A percentile compares a stretch with the other conserved stretches of the same genome.
Conservation (phyloP, 2,797 vertebrate genomes). For the Buceros bicornis region DNA sequence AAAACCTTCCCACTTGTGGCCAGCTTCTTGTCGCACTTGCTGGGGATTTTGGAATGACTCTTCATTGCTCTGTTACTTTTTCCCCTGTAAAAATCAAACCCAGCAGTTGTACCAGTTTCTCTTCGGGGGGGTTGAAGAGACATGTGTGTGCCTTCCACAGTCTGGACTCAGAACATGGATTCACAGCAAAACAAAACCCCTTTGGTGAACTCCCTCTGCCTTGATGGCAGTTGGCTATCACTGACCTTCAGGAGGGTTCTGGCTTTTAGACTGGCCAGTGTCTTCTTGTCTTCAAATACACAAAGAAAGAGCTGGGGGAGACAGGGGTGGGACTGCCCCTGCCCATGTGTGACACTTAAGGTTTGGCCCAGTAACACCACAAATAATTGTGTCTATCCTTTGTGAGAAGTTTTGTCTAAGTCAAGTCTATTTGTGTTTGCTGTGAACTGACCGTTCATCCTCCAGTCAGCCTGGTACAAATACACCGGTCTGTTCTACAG, state of each 20-base stretch:
- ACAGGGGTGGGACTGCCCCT: background rate
- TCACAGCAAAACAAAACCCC: background rate
- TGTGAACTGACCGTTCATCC: constrained; percentile 53
- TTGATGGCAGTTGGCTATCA: constrained; percentile 53
- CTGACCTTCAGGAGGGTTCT: constrained; percentile 45
- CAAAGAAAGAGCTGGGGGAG: background rate
- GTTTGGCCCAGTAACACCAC: constrained; percentile 49
- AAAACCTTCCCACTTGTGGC: constrained; percentile 31
- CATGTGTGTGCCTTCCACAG: background rate
- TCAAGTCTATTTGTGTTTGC: constrained; percentile 78
- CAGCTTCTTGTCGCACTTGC: constrained; percentile 45
- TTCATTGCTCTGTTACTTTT: background rate
- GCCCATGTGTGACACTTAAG: background rate
- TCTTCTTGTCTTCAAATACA: constrained; percentile 60
- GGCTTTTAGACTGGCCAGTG: constrained; percentile 51
- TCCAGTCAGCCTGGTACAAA: constrained; percentile 55
- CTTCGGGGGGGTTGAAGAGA: background rate
- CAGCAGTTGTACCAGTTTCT: background rate
- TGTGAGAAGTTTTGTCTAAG: constrained; percentile 69
- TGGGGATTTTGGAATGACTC: constrained; percentile 26
- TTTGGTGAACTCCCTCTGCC: constrained; percentile 49
- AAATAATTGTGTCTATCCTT: constrained; percentile 28
- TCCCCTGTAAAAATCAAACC: background rate
- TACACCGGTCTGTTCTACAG: constrained; percentile 65
- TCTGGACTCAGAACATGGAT: background rate